Evolutionary conservation across 2,797 vertebrate genomes (phyloP), one percentile per base, ranked within the genome.

Genomic region (Danio kyathit): DNA sequence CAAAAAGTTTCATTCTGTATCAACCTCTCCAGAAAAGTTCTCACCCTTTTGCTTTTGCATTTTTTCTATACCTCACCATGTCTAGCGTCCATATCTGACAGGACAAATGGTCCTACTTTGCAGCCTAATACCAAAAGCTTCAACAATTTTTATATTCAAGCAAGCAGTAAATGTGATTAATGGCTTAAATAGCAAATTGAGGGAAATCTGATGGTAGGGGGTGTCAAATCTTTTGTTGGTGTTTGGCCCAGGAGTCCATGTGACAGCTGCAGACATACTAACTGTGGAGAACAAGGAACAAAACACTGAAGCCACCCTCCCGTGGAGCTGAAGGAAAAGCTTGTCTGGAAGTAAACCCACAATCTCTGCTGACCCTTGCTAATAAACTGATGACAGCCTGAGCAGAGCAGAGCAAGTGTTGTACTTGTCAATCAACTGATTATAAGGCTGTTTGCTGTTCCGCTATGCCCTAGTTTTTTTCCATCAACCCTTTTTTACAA

Each of bases 241-340:
- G 38, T 72, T 41, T 41, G 19, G 64, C 63, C 21, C n/a, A 40
- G 43, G n/a, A 67, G 71, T 48, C 17, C 29, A 14, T 74, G 57
- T 56, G 60, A 43, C 74, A 83, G 81, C 67, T 82, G 81, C 74
- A 77, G 61, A 80, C 72, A 65, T 61, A 64, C 74, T 57, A 59
- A 86, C 61, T 48, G 52, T 72, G 72, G 61, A 56, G 75, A 74
- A 13, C 57, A 65, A 17, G 29, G 67, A 65, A 81, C 74, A 82
- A 79, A 85, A 82, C 75, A 78, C 48, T 43, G 66, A 83, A 80
- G 84, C 71, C 16, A 63, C 48, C 83, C 83, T 83, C 81, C 79
- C 49, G 48, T 46, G 51, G 76, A 72, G 71, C 70, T 48, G 76
- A 70, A 54, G 54, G 81, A 80, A 29, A 80, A 82, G 80, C 83